Conservation (phyloP, 2,888 invertebrate genomes). For the Zaprionus bogoriensis region DNA sequence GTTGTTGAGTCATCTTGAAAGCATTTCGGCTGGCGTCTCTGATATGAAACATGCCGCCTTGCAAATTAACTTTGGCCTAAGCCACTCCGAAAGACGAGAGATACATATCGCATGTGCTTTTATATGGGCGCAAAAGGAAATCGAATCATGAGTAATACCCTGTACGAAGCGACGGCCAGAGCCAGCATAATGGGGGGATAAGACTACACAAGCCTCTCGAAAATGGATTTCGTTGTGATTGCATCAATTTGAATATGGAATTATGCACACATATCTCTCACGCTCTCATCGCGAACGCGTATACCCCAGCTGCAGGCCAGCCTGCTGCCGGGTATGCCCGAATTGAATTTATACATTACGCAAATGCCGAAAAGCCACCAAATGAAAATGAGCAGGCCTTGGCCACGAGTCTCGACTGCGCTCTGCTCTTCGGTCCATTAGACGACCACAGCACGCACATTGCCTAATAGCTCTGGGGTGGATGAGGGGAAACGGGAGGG, state of each 20-base stretch:
- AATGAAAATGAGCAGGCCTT: constrained; percentile 45
- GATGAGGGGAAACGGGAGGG: neutral
- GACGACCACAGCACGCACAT: constrained; percentile 47
- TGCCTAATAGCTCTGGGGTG: constrained; percentile 27
- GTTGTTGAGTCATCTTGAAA: constrained; percentile 72
- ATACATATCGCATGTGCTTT: constrained; percentile 43
- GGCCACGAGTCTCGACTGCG: constrained; percentile 4
- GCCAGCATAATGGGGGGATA: too few relatives aligned
- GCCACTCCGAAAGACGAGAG: constrained; percentile 54
- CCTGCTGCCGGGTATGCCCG: constrained; percentile 22
- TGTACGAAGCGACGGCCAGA: neutral
- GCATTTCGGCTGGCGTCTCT: constrained; percentile 58
- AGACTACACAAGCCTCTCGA: neutral
- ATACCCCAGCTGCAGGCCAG: neutral
- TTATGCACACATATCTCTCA: too few relatives aligned
- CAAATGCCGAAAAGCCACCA: constrained; percentile 41
- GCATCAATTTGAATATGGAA: too few relatives aligned
- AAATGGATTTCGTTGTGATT: too few relatives aligned
- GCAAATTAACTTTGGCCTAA: constrained; percentile 73
- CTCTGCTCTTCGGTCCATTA: constrained; percentile 26
- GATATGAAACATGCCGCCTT: constrained; percentile 73
- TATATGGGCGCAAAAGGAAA: constrained; percentile 21
- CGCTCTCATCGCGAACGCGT: neutral
- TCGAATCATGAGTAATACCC: constrained; percentile 9
- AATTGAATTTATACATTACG: constrained; percentile 67